phyloP scores from a whole-genome alignment of 2,797 vertebrate species.

The Naso thynnoides region DNA sequence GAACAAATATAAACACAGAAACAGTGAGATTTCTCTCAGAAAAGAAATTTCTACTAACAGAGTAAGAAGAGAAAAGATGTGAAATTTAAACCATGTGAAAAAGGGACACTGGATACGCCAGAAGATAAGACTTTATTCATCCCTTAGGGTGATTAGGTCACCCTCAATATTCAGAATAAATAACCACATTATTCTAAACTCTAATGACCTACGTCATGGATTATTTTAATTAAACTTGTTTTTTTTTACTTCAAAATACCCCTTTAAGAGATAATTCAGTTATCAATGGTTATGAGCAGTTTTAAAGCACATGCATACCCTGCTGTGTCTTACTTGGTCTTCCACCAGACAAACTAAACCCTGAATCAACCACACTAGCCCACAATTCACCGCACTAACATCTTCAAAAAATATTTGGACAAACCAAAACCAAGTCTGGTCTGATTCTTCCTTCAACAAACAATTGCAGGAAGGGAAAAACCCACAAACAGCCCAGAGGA shows the following conservation, averaged over 20 bases:
- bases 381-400: conserved; percentile 38
- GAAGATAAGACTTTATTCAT: neutral
- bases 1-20: conserved; percentile 1
- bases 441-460: conserved; percentile 28
- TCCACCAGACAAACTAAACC: conserved; percentile 22
- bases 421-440: conserved; percentile 54
- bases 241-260: neutral
- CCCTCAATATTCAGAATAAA: neutral
- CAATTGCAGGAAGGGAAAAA: conserved; percentile 34
- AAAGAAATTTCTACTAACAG: neutral
- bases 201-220: neutral
- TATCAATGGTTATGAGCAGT: no score
- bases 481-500: conserved; percentile 25
- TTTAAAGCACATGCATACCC: conserved; percentile 1
- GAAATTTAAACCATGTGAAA: neutral
- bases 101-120: neutral
- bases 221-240: conserved; percentile 21
- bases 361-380: conserved; percentile 30
- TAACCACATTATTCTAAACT: conserved; percentile 13
- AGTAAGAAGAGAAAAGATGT: neutral
- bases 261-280: conserved; percentile 27
- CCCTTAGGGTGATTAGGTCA: neutral
- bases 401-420: conserved; percentile 36
- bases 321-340: conserved; percentile 14
- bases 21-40: neutral